Evolutionary conservation across 2,888 invertebrate species (phyloP).

Genomic region (Cheilosia grossa): DNA sequence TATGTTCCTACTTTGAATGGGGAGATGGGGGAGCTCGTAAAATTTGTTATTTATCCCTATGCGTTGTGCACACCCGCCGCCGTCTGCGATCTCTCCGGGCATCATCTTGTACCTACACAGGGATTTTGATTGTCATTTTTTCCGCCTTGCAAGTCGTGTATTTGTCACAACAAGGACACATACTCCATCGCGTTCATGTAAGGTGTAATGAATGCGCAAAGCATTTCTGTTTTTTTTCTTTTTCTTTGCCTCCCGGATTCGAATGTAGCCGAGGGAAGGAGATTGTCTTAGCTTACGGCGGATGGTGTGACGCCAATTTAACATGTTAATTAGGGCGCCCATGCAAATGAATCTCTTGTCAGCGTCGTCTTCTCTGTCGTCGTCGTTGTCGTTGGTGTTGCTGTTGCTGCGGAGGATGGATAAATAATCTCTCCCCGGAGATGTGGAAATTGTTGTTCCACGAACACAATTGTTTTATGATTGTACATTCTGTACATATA

Average conservation of each 20-base stretch:
- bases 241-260: conserved; percentile 7
- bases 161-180: conserved; percentile 39
- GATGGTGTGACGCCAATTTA: conserved; percentile 73
- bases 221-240: conserved; percentile 20
- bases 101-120: conserved; percentile 32
- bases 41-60: conserved; percentile 55
- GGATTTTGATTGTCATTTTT: conserved; percentile 70
- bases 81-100: background rate
- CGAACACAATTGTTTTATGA: conserved; percentile 62
- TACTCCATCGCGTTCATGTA: conserved; percentile 7
- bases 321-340: conserved; percentile 74
- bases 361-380: conserved; percentile 14
- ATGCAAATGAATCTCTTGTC: conserved; percentile 73
- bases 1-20: no score
- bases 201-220: conserved; percentile 65
- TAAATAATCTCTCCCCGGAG: conserved; percentile 51
- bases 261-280: conserved; percentile 19
- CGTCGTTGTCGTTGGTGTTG: conserved; percentile 3
- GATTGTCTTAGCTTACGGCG: conserved; percentile 66
- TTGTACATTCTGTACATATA: conserved; percentile 37
- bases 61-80: background rate
- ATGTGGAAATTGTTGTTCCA: conserved; percentile 48
- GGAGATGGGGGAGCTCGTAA: conserved; percentile 20
- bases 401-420: conserved; percentile 20
- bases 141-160: conserved; percentile 50